Conservation (phyloP, 1,140 invertebrate species). For the Polypedilum vanderplanki region DNA sequence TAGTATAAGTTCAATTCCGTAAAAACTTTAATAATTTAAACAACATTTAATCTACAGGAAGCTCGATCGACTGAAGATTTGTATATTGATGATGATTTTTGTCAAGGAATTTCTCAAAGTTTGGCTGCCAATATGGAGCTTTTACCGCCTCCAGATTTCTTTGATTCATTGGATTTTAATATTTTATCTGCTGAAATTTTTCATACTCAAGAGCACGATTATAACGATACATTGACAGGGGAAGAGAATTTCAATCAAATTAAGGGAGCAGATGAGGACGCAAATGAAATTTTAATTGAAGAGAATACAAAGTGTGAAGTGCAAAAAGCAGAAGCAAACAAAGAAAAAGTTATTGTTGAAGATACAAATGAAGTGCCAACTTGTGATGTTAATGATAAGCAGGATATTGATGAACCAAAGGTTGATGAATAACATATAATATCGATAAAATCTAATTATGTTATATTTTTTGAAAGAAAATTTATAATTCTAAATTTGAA, state of each 20-base stretch:
- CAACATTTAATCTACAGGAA: neutral
- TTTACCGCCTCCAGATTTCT: neutral
- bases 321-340: neutral
- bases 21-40: neutral
- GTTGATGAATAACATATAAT: neutral
- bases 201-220: slow-evolving; percentile 21
- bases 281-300: neutral
- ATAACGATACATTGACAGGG: neutral
- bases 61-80: slow-evolving; percentile 23
- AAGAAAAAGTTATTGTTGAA: neutral
- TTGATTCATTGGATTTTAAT: slow-evolving; percentile 13
- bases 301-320: too few relatives aligned
- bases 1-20: neutral
- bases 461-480: neutral
- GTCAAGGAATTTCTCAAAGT: neutral
- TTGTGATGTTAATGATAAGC: slow-evolving; percentile 22
- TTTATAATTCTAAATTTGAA: neutral
- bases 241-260: neutral
- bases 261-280: neutral
- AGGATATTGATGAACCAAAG: slow-evolving; percentile 24
- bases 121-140: slow-evolving; percentile 28
- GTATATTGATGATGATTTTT: slow-evolving; percentile 30
- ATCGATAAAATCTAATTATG: too few relatives aligned
- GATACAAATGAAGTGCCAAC: neutral
- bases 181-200: slow-evolving; percentile 29